Conservation (phyloP, 2,888 invertebrate genomes). For the Athalia rosae region DNA sequence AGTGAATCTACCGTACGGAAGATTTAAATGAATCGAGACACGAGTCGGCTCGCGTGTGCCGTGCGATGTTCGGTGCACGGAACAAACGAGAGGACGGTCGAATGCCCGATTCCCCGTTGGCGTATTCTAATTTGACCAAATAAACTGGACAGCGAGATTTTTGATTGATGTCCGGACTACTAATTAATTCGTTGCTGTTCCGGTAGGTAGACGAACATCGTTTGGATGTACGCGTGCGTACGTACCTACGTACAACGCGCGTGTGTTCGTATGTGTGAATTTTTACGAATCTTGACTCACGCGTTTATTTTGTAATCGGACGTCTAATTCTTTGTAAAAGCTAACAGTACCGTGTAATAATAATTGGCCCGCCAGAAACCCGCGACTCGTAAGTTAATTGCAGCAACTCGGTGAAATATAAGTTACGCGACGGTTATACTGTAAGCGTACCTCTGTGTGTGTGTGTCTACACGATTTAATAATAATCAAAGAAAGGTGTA, state of each 20-base stretch:
- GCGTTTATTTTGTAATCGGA: not conserved
- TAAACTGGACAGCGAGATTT: conserved; percentile 3
- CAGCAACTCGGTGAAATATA: not conserved
- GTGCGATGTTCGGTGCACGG: conserved; percentile 10
- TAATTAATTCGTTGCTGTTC: conserved; percentile 30
- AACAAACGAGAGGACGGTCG: not conserved
- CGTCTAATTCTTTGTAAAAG: not conserved
- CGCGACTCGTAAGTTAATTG: not conserved
- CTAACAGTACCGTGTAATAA: conserved; percentile 16
- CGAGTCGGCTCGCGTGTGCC: conserved; percentile 18
- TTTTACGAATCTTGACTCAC: not conserved
- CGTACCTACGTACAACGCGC: not conserved
- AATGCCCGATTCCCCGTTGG: conserved; percentile 27
- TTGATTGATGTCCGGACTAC: conserved; percentile 11
- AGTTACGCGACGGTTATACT: not conserved
- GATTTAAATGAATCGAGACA: conserved; percentile 27
- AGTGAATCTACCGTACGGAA: conserved; percentile 17
- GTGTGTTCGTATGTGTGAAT: no score
- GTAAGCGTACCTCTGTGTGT: no score
- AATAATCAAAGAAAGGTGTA: conserved; percentile 17
- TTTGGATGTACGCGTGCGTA: conserved; percentile 1
- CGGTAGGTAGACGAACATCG: not conserved
- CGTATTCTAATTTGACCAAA: conserved; percentile 24
- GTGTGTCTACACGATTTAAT: not conserved
- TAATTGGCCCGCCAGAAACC: conserved; percentile 7